These are phyloP conservation scores for Campopleginae sp. DNA, from an alignment of 2,888 invertebrate genomes.

Conservation along the genomic window DNA sequence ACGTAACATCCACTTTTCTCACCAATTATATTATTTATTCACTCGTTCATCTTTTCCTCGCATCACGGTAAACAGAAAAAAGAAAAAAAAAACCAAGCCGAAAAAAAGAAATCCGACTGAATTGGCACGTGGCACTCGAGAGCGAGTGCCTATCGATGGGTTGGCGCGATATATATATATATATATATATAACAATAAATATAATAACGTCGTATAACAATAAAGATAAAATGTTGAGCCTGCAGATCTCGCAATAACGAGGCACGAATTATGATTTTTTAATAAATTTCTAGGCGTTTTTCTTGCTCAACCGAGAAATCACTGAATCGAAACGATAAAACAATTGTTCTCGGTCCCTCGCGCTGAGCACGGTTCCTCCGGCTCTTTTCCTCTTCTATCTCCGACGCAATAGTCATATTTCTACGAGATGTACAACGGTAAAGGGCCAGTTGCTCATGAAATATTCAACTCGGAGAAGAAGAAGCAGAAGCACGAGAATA, in stretches of 20 bases:
- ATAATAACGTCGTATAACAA: not conserved
- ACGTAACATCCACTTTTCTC: conserved; percentile 64
- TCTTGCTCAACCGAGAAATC: conserved; percentile 64
- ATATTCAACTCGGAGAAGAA: conserved; percentile 63
- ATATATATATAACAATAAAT: conserved; percentile 1
- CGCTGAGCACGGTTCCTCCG: not conserved
- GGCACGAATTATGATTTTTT: not conserved
- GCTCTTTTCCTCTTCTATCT: conserved; percentile 28
- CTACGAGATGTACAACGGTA: conserved; percentile 71
- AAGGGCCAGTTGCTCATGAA: conserved; percentile 71
- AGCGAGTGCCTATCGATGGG: no score
- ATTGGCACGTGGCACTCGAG: conserved; percentile 23
- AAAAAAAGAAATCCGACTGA: conserved; percentile 20
- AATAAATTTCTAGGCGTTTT: not conserved
- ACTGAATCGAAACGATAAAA: conserved; percentile 72
- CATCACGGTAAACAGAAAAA: conserved; percentile 6
- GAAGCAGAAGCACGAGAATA: no score
- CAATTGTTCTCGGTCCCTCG: conserved; percentile 67
- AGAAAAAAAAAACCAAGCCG: conserved; percentile 32
- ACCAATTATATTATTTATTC: conserved; percentile 69
- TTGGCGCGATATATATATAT: not conserved
- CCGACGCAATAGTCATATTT: conserved; percentile 71
- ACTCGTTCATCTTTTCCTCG: conserved; percentile 61
- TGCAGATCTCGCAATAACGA: not conserved
- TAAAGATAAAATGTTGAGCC: not conserved